Conservation (phyloP, 2,797 vertebrate genomes). For the Telmatherina bonti region DNA sequence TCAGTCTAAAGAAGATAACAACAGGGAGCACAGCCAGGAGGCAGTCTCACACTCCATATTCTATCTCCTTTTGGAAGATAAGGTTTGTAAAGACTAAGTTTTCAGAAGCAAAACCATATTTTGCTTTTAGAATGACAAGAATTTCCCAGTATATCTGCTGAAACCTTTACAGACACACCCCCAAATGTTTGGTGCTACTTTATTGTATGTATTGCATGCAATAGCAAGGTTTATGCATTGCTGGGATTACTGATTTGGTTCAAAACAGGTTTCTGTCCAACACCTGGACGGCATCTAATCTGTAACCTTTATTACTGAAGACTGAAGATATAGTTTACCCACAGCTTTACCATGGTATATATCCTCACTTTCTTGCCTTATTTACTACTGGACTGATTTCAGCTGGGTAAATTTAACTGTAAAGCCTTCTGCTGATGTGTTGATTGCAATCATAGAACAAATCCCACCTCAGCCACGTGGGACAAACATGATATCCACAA, state of each 20-base stretch:
- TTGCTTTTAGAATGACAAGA: no score
- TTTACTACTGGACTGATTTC: constrained; percentile 1
- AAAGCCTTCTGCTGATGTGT: background rate
- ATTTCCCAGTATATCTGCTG: background rate
- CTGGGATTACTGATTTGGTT: background rate
- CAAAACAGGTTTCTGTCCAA: background rate
- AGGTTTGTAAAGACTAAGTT: no score
- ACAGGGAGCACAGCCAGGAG: background rate
- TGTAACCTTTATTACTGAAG: background rate
- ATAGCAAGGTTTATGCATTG: background rate
- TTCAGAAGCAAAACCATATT: no score
- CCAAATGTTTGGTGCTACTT: no score
- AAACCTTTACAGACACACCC: background rate
- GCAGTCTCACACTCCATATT: background rate
- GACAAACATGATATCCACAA: constrained; percentile 17
- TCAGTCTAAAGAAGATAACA: no score
- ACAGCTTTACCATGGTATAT: no score
- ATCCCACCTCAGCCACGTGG: constrained; percentile 7
- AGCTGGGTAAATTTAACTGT: background rate
- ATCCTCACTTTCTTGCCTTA: background rate
- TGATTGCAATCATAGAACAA: constrained; percentile 24
- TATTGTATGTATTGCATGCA: background rate
- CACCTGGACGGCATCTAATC: no score
- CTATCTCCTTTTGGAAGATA: background rate
- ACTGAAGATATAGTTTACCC: no score